These are phyloP conservation scores for Drosophila erecta DNA, from an alignment of 1,140 invertebrate species.

Conservation along the genomic window DNA sequence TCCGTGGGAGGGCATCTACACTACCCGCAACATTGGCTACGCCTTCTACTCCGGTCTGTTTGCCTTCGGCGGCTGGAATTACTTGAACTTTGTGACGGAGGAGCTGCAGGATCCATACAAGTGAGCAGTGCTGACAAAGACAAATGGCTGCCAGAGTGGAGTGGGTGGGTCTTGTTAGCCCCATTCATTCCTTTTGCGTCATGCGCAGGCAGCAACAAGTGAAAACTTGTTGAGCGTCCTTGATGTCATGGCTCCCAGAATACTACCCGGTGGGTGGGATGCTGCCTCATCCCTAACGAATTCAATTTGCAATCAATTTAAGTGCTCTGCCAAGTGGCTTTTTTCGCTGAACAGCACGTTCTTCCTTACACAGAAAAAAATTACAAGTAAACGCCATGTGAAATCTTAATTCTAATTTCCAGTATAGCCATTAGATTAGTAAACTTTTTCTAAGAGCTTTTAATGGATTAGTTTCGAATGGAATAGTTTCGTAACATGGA, in stretches of 20 bases:
- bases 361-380: not conserved
- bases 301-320: slow-evolving; percentile 81
- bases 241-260: slow-evolving; percentile 21
- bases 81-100: slow-evolving; percentile 97
- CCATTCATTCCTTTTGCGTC: slow-evolving; percentile 51
- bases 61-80: slow-evolving; percentile 98
- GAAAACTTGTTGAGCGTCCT: slow-evolving; percentile 72
- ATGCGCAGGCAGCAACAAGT: slow-evolving; percentile 76
- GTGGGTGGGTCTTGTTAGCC: slow-evolving; percentile 13
- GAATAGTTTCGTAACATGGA: too few species aligned
- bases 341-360: slow-evolving; percentile 24
- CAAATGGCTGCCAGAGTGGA: slow-evolving; percentile 38
- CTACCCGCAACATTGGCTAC: slow-evolving; percentile 88
- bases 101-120: slow-evolving; percentile 97
- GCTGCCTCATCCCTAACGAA: slow-evolving; percentile 61
- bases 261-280: slow-evolving; percentile 4
- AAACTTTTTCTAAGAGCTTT: too few species aligned
- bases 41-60: slow-evolving; percentile 98
- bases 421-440: too few species aligned
- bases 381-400: not conserved
- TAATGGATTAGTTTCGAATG: too few species aligned
- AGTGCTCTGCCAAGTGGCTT: slow-evolving; percentile 39
- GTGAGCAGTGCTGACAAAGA: slow-evolving; percentile 86
- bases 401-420: too few species aligned
- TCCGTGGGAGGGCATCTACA: slow-evolving; percentile 89